Conservation (phyloP, 2,797 vertebrate genomes). For the Stomatorhinus walkeri region DNA sequence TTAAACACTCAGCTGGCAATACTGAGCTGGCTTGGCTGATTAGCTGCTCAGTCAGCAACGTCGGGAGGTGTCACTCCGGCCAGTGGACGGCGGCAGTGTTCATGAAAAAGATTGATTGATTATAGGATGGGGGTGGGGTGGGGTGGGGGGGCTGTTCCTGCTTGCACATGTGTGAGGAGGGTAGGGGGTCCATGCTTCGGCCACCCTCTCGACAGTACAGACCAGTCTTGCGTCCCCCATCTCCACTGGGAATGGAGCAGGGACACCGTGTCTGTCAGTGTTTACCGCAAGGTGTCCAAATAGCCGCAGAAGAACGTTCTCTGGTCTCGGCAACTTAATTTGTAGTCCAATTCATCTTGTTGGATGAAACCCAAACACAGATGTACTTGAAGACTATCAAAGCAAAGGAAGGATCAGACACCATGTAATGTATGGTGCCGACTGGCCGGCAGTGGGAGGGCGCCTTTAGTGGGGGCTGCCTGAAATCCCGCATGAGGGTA, state of each 20-base stretch:
- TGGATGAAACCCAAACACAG: background rate
- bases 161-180: background rate
- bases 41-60: background rate
- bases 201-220: background rate
- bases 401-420: background rate
- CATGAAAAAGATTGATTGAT: background rate
- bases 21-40: background rate
- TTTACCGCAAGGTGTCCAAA: background rate
- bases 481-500: background rate
- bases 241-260: background rate
- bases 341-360: background rate
- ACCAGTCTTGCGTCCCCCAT: background rate
- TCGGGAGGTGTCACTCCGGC: background rate
- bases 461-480: background rate
- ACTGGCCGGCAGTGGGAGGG: background rate
- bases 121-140: background rate
- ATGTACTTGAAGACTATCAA: background rate
- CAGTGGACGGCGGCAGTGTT: background rate
- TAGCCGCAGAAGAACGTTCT: background rate
- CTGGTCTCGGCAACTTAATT: background rate
- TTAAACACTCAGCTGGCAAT: background rate
- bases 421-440: background rate
- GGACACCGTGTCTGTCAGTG: background rate
- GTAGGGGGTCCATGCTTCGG: background rate
- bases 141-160: background rate